Evolutionary conservation across 2,888 invertebrate species (phyloP), one percentile per base, ranked within the genome.

Genomic region (Orgyia antiqua): DNA sequence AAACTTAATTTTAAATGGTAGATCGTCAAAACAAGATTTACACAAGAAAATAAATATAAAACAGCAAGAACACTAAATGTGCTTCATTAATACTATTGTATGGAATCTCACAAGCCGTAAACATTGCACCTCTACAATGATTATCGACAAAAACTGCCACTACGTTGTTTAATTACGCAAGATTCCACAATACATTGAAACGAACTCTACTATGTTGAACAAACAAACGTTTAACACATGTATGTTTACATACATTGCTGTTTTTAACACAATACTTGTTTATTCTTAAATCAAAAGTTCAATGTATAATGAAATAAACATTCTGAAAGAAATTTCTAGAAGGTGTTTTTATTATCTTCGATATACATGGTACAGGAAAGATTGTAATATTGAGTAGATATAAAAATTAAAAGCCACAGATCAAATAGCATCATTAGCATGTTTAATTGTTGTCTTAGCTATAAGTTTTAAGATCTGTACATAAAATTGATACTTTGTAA

Each of bases 81-180:
- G 48, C 51, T 66, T 73, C 68, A 71, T 79, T 73, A 77, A 64
- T 68, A 68, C 68, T 64, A 63, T 67, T 66, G 68, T 70, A 67
- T 36, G 47, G 57, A 67, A 68, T 58, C 54, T 73, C 63, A 29
- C 69, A 60, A 61, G 49, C 56, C 42, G 55, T 68, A 63, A 65
- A 59, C 45, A 41, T 61, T 58, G 56, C 62, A 59, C 60, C 56
- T 55, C 58, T 36, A 51, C 46, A 46, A 52, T 61, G 64, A 68
- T 68, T 62, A 59, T 50, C 39, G 44, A 70, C 71, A 78, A 78
- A 76, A 82, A 80, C 70, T 76, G 70, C 76, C 73, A 77, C 73
- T 71, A 65, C 61, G 43, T 57, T 66, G 60, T 70, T 47, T 77
- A 80, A 84, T 83, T 75, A 76, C 68, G 76, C 68, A 69, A 83